phyloP scores from a whole-genome alignment of 2,113 vertebrate genomes.

The Urocolius indicus region DNA sequence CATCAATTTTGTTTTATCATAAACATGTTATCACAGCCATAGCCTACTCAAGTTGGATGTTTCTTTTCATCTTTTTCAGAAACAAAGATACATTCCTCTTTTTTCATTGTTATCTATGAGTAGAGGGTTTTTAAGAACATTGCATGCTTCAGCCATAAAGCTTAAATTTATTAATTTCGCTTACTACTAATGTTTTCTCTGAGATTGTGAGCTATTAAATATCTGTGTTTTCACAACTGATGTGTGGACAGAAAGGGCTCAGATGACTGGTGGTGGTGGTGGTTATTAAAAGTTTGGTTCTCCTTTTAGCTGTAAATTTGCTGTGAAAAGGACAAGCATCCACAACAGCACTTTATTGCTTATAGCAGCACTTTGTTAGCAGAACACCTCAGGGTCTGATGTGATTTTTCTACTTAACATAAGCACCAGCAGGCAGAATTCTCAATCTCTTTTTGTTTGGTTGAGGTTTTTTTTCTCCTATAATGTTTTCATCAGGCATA shows the following conservation, averaged over 20 bases:
- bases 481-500: not conserved
- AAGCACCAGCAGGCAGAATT: slow-evolving; percentile 1
- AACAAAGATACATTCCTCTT: not conserved
- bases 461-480: not conserved
- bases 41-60: not conserved
- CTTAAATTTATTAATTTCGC: not conserved
- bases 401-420: slow-evolving; percentile 36
- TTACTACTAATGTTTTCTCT: not conserved
- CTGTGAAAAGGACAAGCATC: not conserved
- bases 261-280: not conserved
- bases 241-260: not conserved
- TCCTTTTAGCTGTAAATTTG: slow-evolving; percentile 32
- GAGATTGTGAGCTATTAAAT: not conserved
- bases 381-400: not conserved
- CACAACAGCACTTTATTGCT: not conserved
- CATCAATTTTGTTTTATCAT: not conserved
- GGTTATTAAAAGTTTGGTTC: slow-evolving; percentile 21
- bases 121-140: not conserved
- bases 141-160: not conserved
- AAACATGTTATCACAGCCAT: not conserved
- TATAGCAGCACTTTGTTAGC: not conserved
- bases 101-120: not conserved
- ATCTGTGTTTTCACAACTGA: not conserved
- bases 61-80: not conserved
- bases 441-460: not conserved